Evolutionary conservation across 2,888 invertebrate species (phyloP).

Genomic region (Watsonalla cultraria): DNA sequence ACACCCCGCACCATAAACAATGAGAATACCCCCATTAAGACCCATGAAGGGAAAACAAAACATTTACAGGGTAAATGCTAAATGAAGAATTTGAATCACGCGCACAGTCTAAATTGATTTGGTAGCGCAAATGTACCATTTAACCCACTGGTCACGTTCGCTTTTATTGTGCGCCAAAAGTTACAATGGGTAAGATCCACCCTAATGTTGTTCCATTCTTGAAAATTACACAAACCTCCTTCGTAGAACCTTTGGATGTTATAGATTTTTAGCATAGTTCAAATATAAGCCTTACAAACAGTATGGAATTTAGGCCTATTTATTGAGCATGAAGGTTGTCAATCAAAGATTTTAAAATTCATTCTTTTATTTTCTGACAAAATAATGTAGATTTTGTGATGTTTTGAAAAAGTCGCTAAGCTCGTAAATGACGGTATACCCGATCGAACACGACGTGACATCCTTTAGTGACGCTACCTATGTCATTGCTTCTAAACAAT

Average conservation of each 20-base stretch:
- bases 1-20: constrained; percentile 6
- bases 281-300: too few relatives aligned
- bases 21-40: constrained; percentile 11
- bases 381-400: too few relatives aligned
- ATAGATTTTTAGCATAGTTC: not conserved
- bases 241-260: constrained; percentile 6
- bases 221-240: constrained; percentile 35
- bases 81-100: constrained; percentile 56
- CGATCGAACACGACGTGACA: too few relatives aligned
- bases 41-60: constrained; percentile 1
- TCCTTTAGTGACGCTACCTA: too few relatives aligned
- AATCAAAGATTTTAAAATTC: too few relatives aligned
- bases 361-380: too few relatives aligned
- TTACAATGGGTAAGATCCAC: constrained; percentile 55
- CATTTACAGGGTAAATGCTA: constrained; percentile 21
- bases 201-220: constrained; percentile 54
- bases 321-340: too few relatives aligned
- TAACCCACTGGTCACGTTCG: constrained; percentile 60
- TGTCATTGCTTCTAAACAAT: too few relatives aligned
- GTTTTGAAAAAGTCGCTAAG: too few relatives aligned
- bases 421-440: too few relatives aligned
- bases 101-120: constrained; percentile 60
- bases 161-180: constrained; percentile 68
- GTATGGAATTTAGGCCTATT: too few relatives aligned
- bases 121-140: constrained; percentile 56